phyloP scores from a whole-genome alignment of 2,797 vertebrate genomes.

The Triplophysa bombifrons region DNA sequence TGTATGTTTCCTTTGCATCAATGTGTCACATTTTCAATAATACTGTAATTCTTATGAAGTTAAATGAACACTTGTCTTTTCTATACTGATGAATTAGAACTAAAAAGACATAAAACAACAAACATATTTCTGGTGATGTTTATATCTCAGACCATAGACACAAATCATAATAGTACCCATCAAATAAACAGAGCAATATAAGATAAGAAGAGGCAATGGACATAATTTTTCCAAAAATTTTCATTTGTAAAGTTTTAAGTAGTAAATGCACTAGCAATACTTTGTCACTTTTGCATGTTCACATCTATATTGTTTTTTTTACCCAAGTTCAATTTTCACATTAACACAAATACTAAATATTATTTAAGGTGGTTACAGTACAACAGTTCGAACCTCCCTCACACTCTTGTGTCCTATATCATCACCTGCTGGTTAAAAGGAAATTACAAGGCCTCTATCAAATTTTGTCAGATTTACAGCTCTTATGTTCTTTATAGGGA shows the following conservation, averaged over 20 bases:
- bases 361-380: not conserved
- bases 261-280: too few relatives aligned
- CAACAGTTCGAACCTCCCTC: not conserved
- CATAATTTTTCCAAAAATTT: too few relatives aligned
- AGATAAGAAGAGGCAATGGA: too few relatives aligned
- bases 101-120: not conserved
- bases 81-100: not conserved
- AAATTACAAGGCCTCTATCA: not conserved
- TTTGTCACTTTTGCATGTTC: too few relatives aligned
- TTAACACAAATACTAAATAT: not conserved
- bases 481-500: not conserved
- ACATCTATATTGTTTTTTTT: too few relatives aligned
- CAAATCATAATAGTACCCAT: too few relatives aligned
- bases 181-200: too few relatives aligned
- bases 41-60: not conserved
- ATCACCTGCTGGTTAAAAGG: not conserved
- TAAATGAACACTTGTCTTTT: not conserved
- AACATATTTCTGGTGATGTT: not conserved
- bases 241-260: too few relatives aligned
- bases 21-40: not conserved
- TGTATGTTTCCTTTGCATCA: too few relatives aligned
- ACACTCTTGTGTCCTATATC: not conserved
- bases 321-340: not conserved
- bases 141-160: too few relatives aligned
- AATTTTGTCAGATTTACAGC: not conserved